Conservation (phyloP, 2,113 vertebrate species). For the Misgurnus mizolepis region DNA sequence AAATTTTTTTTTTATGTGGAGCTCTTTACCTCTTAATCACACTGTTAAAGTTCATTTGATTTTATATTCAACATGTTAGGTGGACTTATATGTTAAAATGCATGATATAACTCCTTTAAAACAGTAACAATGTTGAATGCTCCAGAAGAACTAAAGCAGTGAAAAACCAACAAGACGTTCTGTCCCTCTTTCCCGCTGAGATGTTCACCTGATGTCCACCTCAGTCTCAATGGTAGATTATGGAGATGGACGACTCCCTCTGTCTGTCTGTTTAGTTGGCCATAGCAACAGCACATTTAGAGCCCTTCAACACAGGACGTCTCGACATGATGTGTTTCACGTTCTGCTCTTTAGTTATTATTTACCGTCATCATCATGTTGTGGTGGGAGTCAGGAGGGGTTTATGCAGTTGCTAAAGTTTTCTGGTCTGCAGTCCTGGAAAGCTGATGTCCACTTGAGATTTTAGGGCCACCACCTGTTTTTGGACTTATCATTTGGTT, state of each 20-base stretch:
- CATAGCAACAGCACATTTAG: constrained; percentile 47
- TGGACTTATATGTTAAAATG: too few species aligned
- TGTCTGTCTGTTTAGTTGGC: constrained; percentile 9
- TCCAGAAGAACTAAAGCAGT: not conserved
- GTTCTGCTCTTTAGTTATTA: constrained; percentile 49
- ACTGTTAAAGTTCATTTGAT: too few species aligned
- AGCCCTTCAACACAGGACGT: constrained; percentile 18
- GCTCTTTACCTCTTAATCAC: too few species aligned
- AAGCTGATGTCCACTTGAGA: too few species aligned
- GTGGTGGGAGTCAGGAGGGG: not conserved
- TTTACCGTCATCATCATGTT: constrained; percentile 55
- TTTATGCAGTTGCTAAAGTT: too few species aligned
- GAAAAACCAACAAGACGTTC: not conserved
- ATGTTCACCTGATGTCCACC: constrained; percentile 6
- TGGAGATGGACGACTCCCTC: not conserved
- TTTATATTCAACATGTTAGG: too few species aligned
- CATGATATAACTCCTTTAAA: not conserved
- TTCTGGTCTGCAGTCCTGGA: too few species aligned
- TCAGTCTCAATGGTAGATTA: not conserved
- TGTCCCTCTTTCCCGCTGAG: not conserved
- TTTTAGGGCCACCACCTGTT: too few species aligned
- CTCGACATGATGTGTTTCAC: not conserved
- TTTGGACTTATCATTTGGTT: too few species aligned
- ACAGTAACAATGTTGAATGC: not conserved
- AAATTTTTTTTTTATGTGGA: too few species aligned